A percentile compares a stretch with the other conserved stretches of the same genome.
These are phyloP conservation scores for Notothenia rossii DNA, from an alignment of 2,113 vertebrate species.

Conservation along the genomic window DNA sequence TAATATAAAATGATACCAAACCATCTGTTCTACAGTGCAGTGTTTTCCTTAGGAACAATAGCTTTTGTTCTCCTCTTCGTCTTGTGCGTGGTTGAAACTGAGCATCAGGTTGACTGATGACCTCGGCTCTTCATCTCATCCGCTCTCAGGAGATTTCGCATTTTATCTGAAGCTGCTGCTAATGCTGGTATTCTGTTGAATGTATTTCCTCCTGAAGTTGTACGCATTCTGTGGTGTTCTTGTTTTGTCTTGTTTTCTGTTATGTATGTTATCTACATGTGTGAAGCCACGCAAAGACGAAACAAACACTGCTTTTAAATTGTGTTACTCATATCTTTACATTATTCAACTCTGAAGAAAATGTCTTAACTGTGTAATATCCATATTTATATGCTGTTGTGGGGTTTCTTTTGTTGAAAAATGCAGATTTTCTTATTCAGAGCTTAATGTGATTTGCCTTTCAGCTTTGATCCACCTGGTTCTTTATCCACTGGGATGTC, in stretches of 20 bases:
- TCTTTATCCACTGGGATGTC: constrained; percentile 91
- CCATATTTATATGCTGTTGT: not conserved
- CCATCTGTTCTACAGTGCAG: not conserved
- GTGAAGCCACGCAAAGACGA: constrained; percentile 1
- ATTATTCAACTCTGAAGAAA: not conserved
- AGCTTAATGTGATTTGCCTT: constrained; percentile 40
- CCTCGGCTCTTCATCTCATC: constrained; percentile 1
- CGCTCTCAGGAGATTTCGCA: constrained; percentile 2
- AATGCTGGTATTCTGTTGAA: constrained; percentile 6
- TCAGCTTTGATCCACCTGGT: constrained; percentile 90
- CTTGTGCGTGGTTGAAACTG: constrained; percentile 11
- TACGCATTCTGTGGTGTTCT: not conserved
- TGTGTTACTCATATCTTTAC: not conserved
- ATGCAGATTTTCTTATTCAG: not conserved
- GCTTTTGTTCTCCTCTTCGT: constrained; percentile 7
- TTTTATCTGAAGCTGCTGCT: constrained; percentile 15
- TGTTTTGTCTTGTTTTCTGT: not conserved
- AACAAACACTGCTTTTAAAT: not conserved
- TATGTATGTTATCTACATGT: constrained; percentile 9
- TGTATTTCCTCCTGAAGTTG: not conserved
- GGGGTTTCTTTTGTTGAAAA: not conserved
- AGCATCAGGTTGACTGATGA: constrained; percentile 49
- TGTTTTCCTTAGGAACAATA: constrained; percentile 1
- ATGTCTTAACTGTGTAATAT: not conserved
- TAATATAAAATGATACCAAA: not conserved